These are phyloP conservation scores for Petrolisthes cinctipes DNA, from an alignment of 2,888 invertebrate genomes.

Conservation along the genomic window DNA sequence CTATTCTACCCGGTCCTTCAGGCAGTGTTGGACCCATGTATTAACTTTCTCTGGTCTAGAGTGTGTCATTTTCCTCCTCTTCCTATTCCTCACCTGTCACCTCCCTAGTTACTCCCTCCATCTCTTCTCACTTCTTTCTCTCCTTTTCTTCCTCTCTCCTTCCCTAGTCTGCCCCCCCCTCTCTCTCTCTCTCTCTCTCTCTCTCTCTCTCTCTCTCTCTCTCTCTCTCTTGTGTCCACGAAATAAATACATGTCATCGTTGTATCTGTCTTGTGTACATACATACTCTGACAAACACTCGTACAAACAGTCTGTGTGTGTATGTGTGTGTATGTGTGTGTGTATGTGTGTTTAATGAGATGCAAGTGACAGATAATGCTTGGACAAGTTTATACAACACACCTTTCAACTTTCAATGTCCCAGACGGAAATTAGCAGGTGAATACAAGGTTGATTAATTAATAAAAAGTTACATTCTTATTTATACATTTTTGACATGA, in stretches of 20 bases:
- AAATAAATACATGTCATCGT: background rate
- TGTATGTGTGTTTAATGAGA: no score
- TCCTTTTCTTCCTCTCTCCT: no score
- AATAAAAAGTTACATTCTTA: background rate
- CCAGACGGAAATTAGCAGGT: background rate
- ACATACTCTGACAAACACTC: no score
- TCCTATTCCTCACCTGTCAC: background rate
- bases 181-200: background rate
- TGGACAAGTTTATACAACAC: background rate
- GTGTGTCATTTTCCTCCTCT: no score
- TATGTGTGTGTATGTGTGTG: no score
- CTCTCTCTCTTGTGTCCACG: background rate
- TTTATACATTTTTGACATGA: background rate
- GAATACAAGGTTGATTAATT: background rate
- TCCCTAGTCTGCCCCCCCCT: background rate
- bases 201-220: conserved; percentile 10
- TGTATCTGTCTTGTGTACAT: background rate
- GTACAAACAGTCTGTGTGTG: background rate
- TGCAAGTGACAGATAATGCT: no score
- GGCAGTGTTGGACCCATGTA: no score
- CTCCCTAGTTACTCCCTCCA: no score
- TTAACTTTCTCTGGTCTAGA: no score
- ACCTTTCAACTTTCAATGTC: background rate
- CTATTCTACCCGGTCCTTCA: no score
- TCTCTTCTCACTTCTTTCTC: no score